Evolutionary conservation across 1,140 invertebrate genomes (phyloP), one percentile per base, ranked within the genome.

Genomic region (Rhynchophorus ferrugineus): DNA sequence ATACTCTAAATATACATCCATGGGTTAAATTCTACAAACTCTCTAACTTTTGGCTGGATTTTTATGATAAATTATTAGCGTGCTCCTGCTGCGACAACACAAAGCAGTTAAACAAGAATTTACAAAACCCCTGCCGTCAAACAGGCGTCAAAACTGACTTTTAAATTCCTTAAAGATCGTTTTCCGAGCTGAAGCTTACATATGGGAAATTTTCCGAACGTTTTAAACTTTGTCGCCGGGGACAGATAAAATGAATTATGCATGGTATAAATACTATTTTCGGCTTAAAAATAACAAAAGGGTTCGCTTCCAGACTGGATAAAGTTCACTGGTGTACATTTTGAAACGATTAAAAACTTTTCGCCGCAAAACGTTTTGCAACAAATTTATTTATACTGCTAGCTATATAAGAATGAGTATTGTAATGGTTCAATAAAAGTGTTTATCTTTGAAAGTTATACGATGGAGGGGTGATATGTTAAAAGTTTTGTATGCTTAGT

Each of bases 181-280:
- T 49, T 42, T 46, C 44, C 47, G 9, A 19, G 21, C 18, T 14
- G 13, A 49, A 49, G 47, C 47, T 41, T 49, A 49, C 47, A 49
- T 49, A 49, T 49, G 47, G 47, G 47, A 49, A 49, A 49, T 49
- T 49, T 49, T 49, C 47, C 47, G 39, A 21, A 9, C 37, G 47
- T 49, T 49, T 49, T 49, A 49, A 49, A 49, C 36, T 49, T 49
- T 41, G 47, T 41, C 47, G 36, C 36, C 21, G 36, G 47, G 47
- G 47, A 49, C 18, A 42, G 38, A 49, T 42, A 42, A 34, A 39
- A 49, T 49, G 37, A 49, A 49, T 49, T 49, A 49, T 49, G 47
- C 37, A 49, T 39, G 16, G 16, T 44, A 44, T 44, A 44, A 44
- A 47, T 37, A 47, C 44, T 22, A 36, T 47, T 47, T 47, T 13